A percentile compares a stretch with the other conserved stretches of the same genome.
phyloP scores from a whole-genome alignment of 2,113 vertebrate species.

The Arizona elegans region DNA sequence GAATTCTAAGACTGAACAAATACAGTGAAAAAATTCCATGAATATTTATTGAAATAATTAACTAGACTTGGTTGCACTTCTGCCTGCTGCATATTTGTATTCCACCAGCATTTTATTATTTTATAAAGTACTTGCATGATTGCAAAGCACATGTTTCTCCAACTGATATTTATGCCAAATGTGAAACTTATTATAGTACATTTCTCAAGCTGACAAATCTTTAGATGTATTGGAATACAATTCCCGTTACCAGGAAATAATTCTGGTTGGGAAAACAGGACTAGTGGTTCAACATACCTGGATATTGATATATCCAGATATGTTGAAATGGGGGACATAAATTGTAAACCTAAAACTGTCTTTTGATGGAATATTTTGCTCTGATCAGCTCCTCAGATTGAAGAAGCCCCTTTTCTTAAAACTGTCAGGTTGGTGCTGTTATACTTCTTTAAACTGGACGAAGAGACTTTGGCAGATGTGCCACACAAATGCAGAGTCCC shows the following conservation, averaged over 20 bases:
- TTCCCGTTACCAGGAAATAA: background rate
- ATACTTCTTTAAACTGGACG: background rate
- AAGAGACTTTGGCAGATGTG: background rate
- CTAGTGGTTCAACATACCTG: background rate
- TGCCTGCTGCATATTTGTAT: constrained; percentile 50
- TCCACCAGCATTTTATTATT: constrained; percentile 24
- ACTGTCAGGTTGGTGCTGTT: background rate
- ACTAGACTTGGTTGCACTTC: constrained; percentile 48
- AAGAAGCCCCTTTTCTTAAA: background rate
- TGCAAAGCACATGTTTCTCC: constrained; percentile 30
- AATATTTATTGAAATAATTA: constrained; percentile 57
- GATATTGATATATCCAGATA: background rate
- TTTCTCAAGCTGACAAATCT: background rate
- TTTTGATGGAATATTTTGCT: background rate
- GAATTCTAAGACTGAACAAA: constrained; percentile 40
- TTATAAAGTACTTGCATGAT: constrained; percentile 22
- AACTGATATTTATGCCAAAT: background rate
- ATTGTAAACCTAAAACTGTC: background rate
- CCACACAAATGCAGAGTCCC: background rate
- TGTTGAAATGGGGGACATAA: background rate
- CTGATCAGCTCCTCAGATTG: background rate
- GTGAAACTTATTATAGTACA: background rate
- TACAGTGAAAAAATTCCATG: constrained; percentile 49
- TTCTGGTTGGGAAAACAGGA: background rate
- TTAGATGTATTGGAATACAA: background rate